Conservation (phyloP, 2,888 invertebrate genomes). For the Synanthedon formicaeformis region DNA sequence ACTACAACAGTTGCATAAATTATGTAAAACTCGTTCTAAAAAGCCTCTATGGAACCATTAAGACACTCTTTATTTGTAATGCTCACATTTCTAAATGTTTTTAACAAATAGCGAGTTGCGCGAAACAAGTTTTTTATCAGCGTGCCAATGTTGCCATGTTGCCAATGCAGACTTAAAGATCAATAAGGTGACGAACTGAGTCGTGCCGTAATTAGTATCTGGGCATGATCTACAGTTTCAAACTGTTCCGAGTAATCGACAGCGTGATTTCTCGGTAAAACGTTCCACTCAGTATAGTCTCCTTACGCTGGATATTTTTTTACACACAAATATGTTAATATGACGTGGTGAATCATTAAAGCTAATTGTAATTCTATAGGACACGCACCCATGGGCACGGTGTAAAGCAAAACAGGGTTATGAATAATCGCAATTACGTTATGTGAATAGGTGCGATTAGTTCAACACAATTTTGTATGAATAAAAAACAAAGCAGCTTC, state of each 20-base stretch:
- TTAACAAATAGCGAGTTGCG: conserved; percentile 1
- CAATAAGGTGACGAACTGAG: conserved; percentile 2
- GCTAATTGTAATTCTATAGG: conserved; percentile 17
- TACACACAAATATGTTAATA: conserved; percentile 30
- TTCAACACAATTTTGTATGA: not conserved
- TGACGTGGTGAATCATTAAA: conserved; percentile 45
- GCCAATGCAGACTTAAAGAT: not conserved
- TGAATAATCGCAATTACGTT: not conserved
- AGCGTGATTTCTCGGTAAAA: conserved; percentile 23
- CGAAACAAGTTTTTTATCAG: conserved; percentile 1
- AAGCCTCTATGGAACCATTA: too few species aligned
- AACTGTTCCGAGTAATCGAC: conserved; percentile 19
- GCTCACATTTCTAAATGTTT: conserved; percentile 1
- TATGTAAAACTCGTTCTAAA: too few species aligned
- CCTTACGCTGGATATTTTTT: conserved; percentile 21
- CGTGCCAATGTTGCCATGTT: too few species aligned
- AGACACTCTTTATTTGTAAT: too few species aligned
- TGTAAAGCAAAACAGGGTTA: not conserved
- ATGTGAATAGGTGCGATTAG: not conserved
- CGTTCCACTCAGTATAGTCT: not conserved
- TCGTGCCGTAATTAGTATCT: conserved; percentile 4
- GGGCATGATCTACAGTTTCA: conserved; percentile 11
- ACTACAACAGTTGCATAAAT: too few species aligned
- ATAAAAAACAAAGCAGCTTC: not conserved
- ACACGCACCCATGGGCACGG: not conserved